A percentile compares a stretch with the other conserved stretches of the same genome.
phyloP scores from a whole-genome alignment of 35 echinoderm and acorn worm genomes.

The Eucidaris tribuloides region DNA sequence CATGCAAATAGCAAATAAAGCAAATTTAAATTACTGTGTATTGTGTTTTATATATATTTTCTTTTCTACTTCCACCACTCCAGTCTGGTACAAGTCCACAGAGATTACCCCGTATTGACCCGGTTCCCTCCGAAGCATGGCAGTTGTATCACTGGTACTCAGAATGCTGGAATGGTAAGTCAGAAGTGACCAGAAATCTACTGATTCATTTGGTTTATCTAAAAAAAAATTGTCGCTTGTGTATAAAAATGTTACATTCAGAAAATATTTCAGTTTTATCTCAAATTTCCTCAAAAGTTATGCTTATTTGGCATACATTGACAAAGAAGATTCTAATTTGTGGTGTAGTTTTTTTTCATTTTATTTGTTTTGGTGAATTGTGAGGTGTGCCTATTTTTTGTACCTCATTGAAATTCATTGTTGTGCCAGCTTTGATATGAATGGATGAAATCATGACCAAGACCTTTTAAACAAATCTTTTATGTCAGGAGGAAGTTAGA shows the following conservation, averaged over 20 bases:
- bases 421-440: too few relatives aligned
- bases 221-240: background rate
- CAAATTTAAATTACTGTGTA: too few relatives aligned
- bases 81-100: constrained; percentile 80
- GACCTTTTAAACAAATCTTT: too few relatives aligned
- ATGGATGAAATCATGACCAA: too few relatives aligned
- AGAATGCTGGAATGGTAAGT: constrained; percentile 83
- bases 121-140: constrained; percentile 72
- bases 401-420: too few relatives aligned
- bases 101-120: constrained; percentile 48
- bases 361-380: too few relatives aligned
- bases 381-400: too few relatives aligned
- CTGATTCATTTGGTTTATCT: background rate
- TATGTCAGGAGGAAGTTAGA: too few relatives aligned
- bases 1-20: too few relatives aligned
- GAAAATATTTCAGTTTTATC: background rate
- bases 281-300: background rate
- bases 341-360: too few relatives aligned
- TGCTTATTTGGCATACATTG: background rate
- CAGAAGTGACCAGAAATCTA: background rate
- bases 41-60: constrained; percentile 1
- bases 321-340: too few relatives aligned
- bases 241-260: background rate
- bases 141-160: constrained; percentile 95
- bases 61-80: background rate